Conservation (phyloP, 2,797 vertebrate species). For the Ctenochaetus hawaiiensis region DNA sequence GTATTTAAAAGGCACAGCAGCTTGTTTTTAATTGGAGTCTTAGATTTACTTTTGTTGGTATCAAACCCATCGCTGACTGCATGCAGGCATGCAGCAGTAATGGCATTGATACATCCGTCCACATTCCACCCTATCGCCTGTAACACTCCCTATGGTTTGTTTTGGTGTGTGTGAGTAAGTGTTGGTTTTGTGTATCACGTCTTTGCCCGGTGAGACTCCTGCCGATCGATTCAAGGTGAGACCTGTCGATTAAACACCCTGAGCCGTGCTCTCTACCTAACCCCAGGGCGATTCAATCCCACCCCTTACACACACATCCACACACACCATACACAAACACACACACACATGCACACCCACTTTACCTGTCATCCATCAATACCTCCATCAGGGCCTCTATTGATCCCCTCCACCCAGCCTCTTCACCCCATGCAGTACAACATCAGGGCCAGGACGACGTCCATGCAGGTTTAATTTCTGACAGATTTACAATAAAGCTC, state of each 20-base stretch:
- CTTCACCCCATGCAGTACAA: conserved; percentile 72
- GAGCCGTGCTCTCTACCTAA: conserved; percentile 81
- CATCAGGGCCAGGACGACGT: conserved; percentile 57
- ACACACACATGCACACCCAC: conserved; percentile 52
- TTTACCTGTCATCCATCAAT: conserved; percentile 84
- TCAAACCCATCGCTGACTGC: conserved; percentile 30
- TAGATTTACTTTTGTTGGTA: conserved; percentile 33
- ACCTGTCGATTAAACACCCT: conserved; percentile 85
- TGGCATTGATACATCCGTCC: conserved; percentile 59
- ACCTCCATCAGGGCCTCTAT: conserved; percentile 79
- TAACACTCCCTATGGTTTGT: conserved; percentile 71
- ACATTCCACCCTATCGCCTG: conserved; percentile 42
- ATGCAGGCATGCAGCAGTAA: conserved; percentile 50
- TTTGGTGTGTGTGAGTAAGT: conserved; percentile 77
- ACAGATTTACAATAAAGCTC: conserved; percentile 85
- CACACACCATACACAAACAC: conserved; percentile 48
- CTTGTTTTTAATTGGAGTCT: background rate
- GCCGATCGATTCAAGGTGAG: conserved; percentile 84
- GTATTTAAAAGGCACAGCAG: background rate
- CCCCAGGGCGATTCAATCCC: conserved; percentile 76
- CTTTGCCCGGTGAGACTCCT: conserved; percentile 72
- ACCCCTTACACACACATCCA: conserved; percentile 58
- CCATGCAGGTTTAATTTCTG: conserved; percentile 82
- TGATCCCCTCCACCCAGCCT: conserved; percentile 76
- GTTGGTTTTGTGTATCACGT: conserved; percentile 77